Conservation (phyloP, 2,797 vertebrate species). For the Eurystomus glaucurus region DNA sequence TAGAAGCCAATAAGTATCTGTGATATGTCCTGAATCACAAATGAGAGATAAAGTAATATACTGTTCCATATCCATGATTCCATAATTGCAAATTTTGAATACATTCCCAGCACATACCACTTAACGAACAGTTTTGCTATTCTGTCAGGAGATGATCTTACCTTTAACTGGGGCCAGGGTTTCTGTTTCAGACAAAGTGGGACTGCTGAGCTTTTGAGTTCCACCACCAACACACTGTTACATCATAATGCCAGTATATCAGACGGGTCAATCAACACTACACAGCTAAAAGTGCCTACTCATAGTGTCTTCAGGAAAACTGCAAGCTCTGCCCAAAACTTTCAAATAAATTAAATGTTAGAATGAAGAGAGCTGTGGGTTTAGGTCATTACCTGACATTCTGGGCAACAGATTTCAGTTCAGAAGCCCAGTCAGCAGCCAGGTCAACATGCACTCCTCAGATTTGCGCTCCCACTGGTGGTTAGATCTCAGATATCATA, state of each 20-base stretch:
- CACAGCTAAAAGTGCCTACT: neutral
- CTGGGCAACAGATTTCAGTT: neutral
- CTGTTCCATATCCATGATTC: neutral
- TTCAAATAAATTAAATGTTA: neutral
- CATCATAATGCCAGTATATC: neutral
- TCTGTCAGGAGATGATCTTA: neutral
- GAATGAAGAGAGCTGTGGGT: neutral
- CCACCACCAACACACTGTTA: neutral
- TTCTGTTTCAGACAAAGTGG: neutral
- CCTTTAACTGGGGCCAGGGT: neutral
- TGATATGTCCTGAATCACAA: neutral
- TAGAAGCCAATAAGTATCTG: neutral
- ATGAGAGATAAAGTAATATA: neutral
- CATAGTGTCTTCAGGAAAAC: neutral
- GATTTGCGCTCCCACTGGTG: neutral
- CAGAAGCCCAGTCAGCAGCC: neutral
- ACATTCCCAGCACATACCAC: neutral
- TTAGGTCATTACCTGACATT: conserved; percentile 5
- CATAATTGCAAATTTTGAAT: neutral
- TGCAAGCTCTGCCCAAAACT: neutral
- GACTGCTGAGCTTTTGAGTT: neutral
- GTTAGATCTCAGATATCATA: neutral
- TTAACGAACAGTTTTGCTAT: neutral
- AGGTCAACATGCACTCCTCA: neutral
- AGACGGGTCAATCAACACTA: neutral